Conservation (phyloP, 64 coral and sea anemone genomes). For the Dendrophyllia cribrosa region DNA sequence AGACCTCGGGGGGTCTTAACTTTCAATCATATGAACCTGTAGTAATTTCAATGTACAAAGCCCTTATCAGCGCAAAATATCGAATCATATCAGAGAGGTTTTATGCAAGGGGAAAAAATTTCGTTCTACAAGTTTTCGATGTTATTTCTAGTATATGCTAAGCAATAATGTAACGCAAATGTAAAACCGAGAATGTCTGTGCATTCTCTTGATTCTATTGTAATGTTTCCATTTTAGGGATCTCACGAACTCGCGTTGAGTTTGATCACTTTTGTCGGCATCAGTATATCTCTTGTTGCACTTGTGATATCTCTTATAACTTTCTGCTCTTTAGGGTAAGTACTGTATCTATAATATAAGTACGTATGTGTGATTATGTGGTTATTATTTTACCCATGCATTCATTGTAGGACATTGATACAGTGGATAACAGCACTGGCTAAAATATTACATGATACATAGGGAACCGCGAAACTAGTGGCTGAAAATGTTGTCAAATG, state of each 20-base stretch:
- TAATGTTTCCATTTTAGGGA: constrained; percentile 1
- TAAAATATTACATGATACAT: no score
- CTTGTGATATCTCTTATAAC: constrained; percentile 78
- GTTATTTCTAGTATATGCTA: no score
- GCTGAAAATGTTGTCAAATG: no score
- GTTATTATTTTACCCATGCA: no score
- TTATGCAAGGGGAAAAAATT: background rate
- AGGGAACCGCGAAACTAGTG: no score
- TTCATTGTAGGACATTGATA: no score
- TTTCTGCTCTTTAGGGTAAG: constrained; percentile 83
- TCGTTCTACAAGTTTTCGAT: no score
- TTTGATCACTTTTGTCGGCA: constrained; percentile 74
- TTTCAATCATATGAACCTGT: background rate
- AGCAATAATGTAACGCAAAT: no score
- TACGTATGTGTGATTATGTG: no score
- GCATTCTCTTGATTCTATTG: no score
- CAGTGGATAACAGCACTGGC: no score
- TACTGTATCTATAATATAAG: background rate
- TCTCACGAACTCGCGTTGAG: constrained; percentile 66
- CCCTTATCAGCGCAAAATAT: background rate
- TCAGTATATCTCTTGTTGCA: constrained; percentile 78
- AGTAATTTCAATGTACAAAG: background rate
- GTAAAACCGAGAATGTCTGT: no score
- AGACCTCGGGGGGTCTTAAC: background rate
- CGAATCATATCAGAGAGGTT: background rate